A percentile compares a stretch with the other conserved stretches of the same genome.
Evolutionary conservation across 2,113 vertebrate genomes (phyloP).

Genomic region (Gambusia affinis): DNA sequence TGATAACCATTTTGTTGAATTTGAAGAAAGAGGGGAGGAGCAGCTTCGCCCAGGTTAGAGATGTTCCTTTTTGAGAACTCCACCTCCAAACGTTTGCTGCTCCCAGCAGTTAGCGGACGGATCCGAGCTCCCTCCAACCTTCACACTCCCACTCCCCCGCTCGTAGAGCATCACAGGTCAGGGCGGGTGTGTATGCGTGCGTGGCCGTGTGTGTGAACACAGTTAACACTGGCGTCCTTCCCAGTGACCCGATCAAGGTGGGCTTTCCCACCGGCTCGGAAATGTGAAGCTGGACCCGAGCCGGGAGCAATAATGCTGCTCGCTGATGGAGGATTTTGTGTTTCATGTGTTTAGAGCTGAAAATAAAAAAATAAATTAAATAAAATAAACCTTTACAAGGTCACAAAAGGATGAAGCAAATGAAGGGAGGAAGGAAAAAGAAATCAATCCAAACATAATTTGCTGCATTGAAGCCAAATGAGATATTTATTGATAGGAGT

Average conservation of each 20-base stretch:
- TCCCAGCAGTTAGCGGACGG: slow-evolving; percentile 5
- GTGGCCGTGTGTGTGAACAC: slow-evolving; percentile 31
- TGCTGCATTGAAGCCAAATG: not conserved
- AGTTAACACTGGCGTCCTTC: slow-evolving; percentile 47
- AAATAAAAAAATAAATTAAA: not conserved
- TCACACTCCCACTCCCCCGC: not conserved
- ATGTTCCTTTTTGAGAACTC: not conserved
- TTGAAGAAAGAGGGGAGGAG: no score
- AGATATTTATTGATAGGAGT: not conserved
- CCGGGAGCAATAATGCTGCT: slow-evolving; percentile 5
- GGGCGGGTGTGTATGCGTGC: not conserved
- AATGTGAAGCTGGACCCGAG: slow-evolving; percentile 19
- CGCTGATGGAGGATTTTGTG: slow-evolving; percentile 23
- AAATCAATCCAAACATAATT: not conserved
- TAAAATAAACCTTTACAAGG: not conserved
- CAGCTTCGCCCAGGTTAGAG: no score
- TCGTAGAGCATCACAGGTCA: slow-evolving; percentile 32
- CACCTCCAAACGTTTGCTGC: not conserved
- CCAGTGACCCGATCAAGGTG: slow-evolving; percentile 44
- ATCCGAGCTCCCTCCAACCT: slow-evolving; percentile 32
- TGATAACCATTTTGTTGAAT: no score
- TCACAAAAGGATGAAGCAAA: not conserved
- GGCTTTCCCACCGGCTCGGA: slow-evolving; percentile 32
- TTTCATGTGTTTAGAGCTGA: slow-evolving; percentile 13
- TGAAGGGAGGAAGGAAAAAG: not conserved